These are phyloP conservation scores for Cheilosia pagana DNA, from an alignment of 2,888 invertebrate species.

Conservation along the genomic window DNA sequence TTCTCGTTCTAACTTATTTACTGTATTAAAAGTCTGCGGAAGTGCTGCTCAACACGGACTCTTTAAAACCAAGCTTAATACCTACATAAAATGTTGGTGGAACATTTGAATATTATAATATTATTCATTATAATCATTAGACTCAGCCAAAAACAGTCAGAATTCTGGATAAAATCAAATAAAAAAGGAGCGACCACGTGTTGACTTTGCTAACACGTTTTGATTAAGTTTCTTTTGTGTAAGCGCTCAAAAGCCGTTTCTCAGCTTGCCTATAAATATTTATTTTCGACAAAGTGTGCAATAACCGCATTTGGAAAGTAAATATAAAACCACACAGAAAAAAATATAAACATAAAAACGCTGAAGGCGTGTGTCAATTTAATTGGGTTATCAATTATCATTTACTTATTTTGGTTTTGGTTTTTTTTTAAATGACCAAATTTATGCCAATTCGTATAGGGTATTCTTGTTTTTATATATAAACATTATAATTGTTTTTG, in stretches of 20 bases:
- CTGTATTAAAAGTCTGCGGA: neutral
- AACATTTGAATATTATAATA: constrained; percentile 12
- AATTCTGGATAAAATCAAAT: neutral
- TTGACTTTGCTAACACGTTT: constrained; percentile 43
- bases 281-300: constrained; percentile 43
- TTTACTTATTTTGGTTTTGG: neutral
- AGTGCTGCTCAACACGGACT: neutral
- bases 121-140: constrained; percentile 7
- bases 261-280: constrained; percentile 44
- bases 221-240: constrained; percentile 51
- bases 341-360: constrained; percentile 19
- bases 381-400: constrained; percentile 25
- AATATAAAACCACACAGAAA: neutral
- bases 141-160: neutral
- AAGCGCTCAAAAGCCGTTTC: constrained; percentile 39
- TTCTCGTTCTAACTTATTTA: neutral
- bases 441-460: neutral
- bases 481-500: neutral
- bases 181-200: constrained; percentile 42
- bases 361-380: constrained; percentile 18
- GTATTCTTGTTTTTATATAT: neutral
- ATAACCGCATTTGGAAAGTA: constrained; percentile 1
- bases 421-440: neutral
- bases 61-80: neutral
- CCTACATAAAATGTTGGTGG: constrained; percentile 3